Conservation (phyloP, 2,113 vertebrate species). For the Eretmochelys imbricata region DNA sequence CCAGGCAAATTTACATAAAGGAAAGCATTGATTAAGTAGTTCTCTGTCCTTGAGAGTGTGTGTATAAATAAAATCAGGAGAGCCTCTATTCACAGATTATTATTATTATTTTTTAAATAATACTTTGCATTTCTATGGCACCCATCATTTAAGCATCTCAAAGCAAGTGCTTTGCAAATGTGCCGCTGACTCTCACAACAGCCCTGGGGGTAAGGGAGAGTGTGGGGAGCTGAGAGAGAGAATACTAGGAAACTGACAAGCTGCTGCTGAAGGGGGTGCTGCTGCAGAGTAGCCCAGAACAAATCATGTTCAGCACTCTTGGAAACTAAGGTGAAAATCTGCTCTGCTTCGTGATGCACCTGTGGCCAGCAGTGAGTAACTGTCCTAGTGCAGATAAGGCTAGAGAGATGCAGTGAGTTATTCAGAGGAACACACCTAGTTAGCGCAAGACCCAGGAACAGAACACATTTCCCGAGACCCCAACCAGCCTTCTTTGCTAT, state of each 20-base stretch:
- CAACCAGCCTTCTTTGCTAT: neutral
- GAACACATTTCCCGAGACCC: neutral
- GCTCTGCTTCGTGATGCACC: neutral
- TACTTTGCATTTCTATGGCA: neutral
- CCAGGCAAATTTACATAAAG: neutral
- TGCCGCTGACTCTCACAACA: neutral
- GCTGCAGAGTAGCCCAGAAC: neutral
- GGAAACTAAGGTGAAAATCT: neutral
- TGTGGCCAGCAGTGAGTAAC: neutral
- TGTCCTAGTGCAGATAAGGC: neutral
- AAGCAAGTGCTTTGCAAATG: neutral
- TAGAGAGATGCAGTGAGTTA: neutral
- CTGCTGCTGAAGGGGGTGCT: neutral
- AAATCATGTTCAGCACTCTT: neutral
- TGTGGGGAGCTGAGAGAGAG: accelerated
- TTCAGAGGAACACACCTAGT: too few relatives aligned
- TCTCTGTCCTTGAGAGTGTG: conserved; percentile 19
- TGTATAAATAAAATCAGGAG: conserved; percentile 26
- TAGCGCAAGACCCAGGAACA: neutral
- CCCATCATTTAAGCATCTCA: neutral
- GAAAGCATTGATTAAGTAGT: conserved; percentile 60
- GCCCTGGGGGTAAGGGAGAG: accelerated
- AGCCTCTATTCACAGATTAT: neutral
- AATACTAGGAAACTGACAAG: neutral
- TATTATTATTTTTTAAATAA: neutral